Percentiles rank a stretch among this genome's conserved stretches.
Conservation (phyloP, 2,113 vertebrate species). For the Leptocoma aspasia region DNA sequence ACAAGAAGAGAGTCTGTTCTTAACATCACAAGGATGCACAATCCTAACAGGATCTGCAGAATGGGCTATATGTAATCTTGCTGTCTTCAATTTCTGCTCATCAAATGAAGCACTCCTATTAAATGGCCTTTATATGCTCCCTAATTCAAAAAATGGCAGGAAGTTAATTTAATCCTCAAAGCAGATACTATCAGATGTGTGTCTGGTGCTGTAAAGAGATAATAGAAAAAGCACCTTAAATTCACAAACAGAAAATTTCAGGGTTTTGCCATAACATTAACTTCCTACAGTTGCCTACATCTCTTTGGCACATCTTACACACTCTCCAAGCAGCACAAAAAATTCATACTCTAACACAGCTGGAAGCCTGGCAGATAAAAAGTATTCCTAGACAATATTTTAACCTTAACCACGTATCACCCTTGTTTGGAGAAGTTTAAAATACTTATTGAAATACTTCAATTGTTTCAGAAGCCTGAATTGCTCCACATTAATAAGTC, state of each 20-base stretch:
- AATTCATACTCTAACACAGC: accelerated
- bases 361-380: not conserved
- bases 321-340: not conserved
- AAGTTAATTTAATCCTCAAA: not conserved
- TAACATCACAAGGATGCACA: not conserved
- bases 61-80: not conserved
- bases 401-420: not conserved
- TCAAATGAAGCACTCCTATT: not conserved
- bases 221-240: not conserved
- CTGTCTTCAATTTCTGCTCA: not conserved
- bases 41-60: not conserved
- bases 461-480: not conserved
- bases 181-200: not conserved
- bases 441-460: not conserved
- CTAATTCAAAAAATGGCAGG: not conserved
- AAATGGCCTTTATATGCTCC: not conserved
- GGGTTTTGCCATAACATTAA: not conserved
- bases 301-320: not conserved
- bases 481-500: not conserved
- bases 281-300: not conserved
- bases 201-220: not conserved
- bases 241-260: not conserved
- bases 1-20: not conserved
- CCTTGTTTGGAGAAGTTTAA: not conserved
- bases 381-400: not conserved